phyloP scores from a whole-genome alignment of 2,113 vertebrate genomes.

The Paradoxurus hermaphroditus region DNA sequence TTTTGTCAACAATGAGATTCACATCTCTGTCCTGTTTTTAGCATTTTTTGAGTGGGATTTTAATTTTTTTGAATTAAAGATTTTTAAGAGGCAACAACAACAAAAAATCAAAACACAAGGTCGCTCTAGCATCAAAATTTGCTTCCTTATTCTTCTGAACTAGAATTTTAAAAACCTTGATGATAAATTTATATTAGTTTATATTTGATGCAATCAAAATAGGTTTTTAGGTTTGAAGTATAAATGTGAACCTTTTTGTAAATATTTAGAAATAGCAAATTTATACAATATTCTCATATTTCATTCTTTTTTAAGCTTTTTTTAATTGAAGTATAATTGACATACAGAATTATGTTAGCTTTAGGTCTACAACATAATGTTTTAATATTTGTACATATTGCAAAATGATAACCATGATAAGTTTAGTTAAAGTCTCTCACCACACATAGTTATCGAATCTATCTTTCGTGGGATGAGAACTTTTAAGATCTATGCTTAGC shows the following conservation, averaged over 20 bases:
- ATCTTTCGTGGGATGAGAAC: not conserved
- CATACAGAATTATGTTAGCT: not conserved
- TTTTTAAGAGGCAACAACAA: slow-evolving; percentile 28
- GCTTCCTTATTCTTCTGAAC: slow-evolving; percentile 32
- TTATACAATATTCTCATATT: not conserved
- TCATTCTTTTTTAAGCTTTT: not conserved
- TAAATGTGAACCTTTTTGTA: not conserved
- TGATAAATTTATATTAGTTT: not conserved
- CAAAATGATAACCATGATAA: not conserved
- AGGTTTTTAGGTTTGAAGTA: not conserved
- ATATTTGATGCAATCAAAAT: not conserved
- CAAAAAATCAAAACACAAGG: slow-evolving; percentile 18
- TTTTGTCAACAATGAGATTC: not conserved
- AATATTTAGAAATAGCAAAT: not conserved
- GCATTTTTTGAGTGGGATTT: not conserved
- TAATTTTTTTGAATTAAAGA: slow-evolving; percentile 45
- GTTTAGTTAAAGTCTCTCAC: not conserved
- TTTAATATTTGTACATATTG: not conserved
- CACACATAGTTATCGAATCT: not conserved
- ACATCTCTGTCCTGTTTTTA: not conserved
- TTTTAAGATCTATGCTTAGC: not conserved
- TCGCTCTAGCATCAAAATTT: slow-evolving; percentile 41
- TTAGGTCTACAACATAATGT: not conserved
- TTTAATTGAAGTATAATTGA: not conserved
- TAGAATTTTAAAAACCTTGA: slow-evolving; percentile 39